These are phyloP conservation scores for Luscinia luscinia DNA, from an alignment of 2,797 vertebrate species.

Conservation along the genomic window DNA sequence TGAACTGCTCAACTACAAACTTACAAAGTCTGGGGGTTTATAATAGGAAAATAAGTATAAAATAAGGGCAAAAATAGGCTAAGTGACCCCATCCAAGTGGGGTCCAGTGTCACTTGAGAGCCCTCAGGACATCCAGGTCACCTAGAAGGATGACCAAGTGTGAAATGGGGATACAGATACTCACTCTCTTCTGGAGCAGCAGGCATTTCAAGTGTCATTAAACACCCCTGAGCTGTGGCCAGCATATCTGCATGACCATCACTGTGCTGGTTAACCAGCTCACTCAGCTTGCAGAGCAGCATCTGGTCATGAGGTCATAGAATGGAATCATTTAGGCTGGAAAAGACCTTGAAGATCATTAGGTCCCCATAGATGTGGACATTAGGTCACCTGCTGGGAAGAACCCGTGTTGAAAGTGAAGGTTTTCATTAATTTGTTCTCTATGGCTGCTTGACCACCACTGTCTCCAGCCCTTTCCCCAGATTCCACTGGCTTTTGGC, in stretches of 20 bases:
- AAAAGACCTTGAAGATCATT: background rate
- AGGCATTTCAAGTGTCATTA: background rate
- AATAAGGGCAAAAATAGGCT: background rate
- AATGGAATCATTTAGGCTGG: background rate
- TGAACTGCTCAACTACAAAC: background rate
- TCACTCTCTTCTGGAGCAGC: background rate
- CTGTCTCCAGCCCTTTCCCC: background rate
- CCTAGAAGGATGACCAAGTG: background rate
- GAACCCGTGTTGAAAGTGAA: background rate
- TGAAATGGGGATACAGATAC: background rate
- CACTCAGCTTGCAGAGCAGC: background rate
- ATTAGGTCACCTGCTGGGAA: background rate
- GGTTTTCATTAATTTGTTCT: background rate
- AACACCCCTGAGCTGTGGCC: background rate
- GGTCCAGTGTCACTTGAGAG: background rate
- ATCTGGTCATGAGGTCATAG: background rate
- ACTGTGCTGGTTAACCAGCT: background rate
- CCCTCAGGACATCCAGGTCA: too few relatives aligned
- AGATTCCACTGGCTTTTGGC: background rate
- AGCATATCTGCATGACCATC: background rate
- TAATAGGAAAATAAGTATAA: background rate
- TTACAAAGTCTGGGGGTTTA: background rate
- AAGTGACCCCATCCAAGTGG: background rate
- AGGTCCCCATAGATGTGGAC: fast-evolving
- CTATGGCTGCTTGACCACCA: background rate